phyloP scores from a whole-genome alignment of 2,888 invertebrate species.

The Hypomecis punctinalis region DNA sequence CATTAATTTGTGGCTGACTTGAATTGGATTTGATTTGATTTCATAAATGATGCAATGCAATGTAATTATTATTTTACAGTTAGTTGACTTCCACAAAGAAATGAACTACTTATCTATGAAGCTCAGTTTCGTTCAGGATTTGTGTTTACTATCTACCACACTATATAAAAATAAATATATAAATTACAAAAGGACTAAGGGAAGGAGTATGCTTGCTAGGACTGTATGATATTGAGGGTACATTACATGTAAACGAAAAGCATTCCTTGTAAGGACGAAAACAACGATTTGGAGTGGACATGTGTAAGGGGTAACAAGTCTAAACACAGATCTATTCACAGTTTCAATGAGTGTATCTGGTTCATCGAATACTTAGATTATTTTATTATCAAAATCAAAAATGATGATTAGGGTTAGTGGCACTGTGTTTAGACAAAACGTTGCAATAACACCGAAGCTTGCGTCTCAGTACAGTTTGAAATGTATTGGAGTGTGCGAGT shows the following conservation, averaged over 20 bases:
- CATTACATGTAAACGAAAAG: constrained; percentile 49
- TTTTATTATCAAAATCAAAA: neutral
- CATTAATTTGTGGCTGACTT: constrained; percentile 67
- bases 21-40: constrained; percentile 23
- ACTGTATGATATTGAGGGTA: constrained; percentile 49
- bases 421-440: constrained; percentile 44
- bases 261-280: constrained; percentile 51
- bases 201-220: constrained; percentile 54
- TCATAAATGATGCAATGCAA: neutral
- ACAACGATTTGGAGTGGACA: constrained; percentile 45
- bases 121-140: constrained; percentile 82
- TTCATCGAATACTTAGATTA: constrained; percentile 38
- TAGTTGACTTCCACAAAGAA: constrained; percentile 65
- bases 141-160: constrained; percentile 70
- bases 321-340: constrained; percentile 38
- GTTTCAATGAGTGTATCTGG: constrained; percentile 25
- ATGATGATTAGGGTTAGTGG: constrained; percentile 14
- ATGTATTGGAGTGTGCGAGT: constrained; percentile 36
- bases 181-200: constrained; percentile 48
- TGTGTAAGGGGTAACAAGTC: constrained; percentile 35
- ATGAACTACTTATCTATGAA: constrained; percentile 72
- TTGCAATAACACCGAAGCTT: constrained; percentile 61
- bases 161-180: constrained; percentile 51
- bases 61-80: constrained; percentile 24
- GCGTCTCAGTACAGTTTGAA: constrained; percentile 65